phyloP scores from a whole-genome alignment of 2,888 invertebrate genomes.

The Yponomeuta evonymella region DNA sequence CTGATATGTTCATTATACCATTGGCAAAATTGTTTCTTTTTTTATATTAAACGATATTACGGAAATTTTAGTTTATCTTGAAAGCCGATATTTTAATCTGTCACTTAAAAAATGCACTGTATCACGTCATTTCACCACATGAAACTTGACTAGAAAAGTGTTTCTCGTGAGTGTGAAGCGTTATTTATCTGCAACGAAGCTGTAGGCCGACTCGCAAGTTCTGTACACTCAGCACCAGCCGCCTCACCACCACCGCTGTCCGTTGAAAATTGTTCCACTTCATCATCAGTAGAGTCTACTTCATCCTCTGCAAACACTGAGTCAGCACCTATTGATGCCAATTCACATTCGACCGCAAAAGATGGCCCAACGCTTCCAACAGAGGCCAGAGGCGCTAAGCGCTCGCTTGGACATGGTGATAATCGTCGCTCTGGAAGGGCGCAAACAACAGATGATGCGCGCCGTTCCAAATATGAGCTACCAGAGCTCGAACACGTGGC shows the following conservation, averaged over 20 bases:
- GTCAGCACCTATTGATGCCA: constrained; percentile 83
- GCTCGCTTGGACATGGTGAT: constrained; percentile 81
- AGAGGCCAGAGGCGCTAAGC: constrained; percentile 86
- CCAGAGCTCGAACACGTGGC: constrained; percentile 91
- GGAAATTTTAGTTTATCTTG: not conserved
- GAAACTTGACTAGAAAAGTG: constrained; percentile 80
- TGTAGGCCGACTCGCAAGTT: constrained; percentile 58
- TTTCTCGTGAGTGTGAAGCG: constrained; percentile 84
- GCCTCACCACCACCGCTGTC: constrained; percentile 82
- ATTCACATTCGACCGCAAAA: constrained; percentile 81
- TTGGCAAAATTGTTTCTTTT: not conserved
- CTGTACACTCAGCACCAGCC: constrained; percentile 54
- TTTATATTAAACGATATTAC: constrained; percentile 20
- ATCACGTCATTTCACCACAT: constrained; percentile 38
- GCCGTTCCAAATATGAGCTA: constrained; percentile 87
- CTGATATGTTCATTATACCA: constrained; percentile 42
- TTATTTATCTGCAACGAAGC: constrained; percentile 47
- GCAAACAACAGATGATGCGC: constrained; percentile 86
- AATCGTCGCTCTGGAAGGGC: constrained; percentile 87
- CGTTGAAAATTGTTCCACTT: constrained; percentile 89
- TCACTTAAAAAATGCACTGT: not conserved
- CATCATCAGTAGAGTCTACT: constrained; percentile 86
- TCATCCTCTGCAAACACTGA: constrained; percentile 87
- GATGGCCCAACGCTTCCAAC: constrained; percentile 86
- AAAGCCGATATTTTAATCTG: constrained; percentile 60